Evolutionary conservation across 2,888 invertebrate species (phyloP), one percentile per base, ranked within the genome.

Genomic region (Melangyna quadrimaculata): DNA sequence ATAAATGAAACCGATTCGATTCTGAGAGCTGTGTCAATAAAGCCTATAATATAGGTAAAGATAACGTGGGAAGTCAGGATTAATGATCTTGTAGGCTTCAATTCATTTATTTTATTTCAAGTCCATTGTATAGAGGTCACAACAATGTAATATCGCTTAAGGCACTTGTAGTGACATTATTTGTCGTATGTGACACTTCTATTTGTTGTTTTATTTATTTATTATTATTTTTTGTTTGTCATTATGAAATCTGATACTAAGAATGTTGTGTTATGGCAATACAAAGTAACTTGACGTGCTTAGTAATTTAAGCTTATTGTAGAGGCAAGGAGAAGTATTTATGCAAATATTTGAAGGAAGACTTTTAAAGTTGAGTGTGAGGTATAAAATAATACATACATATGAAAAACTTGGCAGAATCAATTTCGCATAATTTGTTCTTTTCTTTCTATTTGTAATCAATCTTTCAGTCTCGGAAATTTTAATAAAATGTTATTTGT

Each of bases 151-250:
- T 14, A 67, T 12, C 43, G 78, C 83, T 51, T 35, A 17, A 59
- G 74, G 79, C 83, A 75, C 70, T 79, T 75, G 83, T 79, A 67
- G 51, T 75, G 83, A 75, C 83, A 79, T 74, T 75, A 84, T 75
- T 79, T 84, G 83, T 67, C 79, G 79, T 67, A 70, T 71, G 70
- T 78, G 74, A 70, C 83, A 83, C 57, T 67, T 75, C 27, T 45
- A 75, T 53, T 67, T 48, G 55, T 17, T 32, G 48, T 43, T 45
- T 48, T 8, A 57, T n/a, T n/a, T n/a, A n/a, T n/a, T n/a, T n/a
- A n/a, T n/a, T n/a, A n/a, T n/a, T n/a, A 37, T 17, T n/a, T 59
- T 78, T 51, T 43, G 40, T 10, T 63, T 65, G 14, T 37, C 32
- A 59, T 37, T 27, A 22, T 37, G 65, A 74, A 70, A 74, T 74